Base-by-base conservation (phyloP, 92 coral and sea anemone genomes). In the Desmophyllum pertusum region DNA sequence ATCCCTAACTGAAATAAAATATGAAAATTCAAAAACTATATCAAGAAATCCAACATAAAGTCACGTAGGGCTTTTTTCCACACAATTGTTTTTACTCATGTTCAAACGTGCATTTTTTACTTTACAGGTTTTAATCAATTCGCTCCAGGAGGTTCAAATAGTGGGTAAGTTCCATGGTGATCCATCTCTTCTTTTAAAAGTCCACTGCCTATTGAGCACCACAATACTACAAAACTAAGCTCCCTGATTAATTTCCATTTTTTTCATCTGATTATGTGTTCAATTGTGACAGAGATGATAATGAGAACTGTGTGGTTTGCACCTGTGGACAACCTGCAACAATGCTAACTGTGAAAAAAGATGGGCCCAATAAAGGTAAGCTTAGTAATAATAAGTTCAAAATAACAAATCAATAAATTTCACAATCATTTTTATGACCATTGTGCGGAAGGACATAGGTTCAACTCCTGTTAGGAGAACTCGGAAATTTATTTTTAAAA, bases 291-390 rank as follows among this genome's bases (percentile, higher is more conserved):
- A 82, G 86, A 27, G 21, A 59, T 40, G 91, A 90, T 5, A 83
- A 79, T 50, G 92, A 91, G 77, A n/a, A 89, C 68, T 85, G 87
- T 31, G 78, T 95, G n/a, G 93, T 95, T 37, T 95, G 98, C 78
- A 84, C 74, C 30, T 95, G 98, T 86, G 93, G 86, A 3, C 67
- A 73, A 33, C 72, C 90, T 25, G 97, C 98, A 33, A 63, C 61
- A 13, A 80, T 50, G 59, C 81, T 88, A 2, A 89, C 86, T 27
- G 97, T 95, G n/a, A 84, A 74, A 70, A 95, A 95, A 75, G 93
- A 91, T 15, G 97, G 97, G 19, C 89, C 91, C 3, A 95, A 91
- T 67, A 88, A 89, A 81, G 92, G 93, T 93, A 57, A 59, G 65
- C 27, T n/a, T 7, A 5, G n/a, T 23, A n/a, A n/a, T n/a, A n/a